phyloP scores from a whole-genome alignment of 2,888 invertebrate genomes.

The Chesias legatella region DNA sequence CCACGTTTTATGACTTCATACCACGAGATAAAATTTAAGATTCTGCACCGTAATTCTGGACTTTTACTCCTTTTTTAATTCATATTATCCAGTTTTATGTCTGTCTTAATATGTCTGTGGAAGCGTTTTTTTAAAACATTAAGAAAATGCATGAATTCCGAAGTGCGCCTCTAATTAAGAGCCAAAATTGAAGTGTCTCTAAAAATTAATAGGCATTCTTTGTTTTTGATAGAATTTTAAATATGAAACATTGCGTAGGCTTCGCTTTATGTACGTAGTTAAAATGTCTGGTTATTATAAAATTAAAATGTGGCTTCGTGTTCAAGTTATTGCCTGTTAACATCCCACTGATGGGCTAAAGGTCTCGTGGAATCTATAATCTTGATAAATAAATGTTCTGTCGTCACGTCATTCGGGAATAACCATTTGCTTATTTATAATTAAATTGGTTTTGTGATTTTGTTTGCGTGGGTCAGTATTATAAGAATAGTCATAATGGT shows the following conservation, averaged over 20 bases:
- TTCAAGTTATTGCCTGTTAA: constrained; percentile 24
- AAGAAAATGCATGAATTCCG: constrained; percentile 19
- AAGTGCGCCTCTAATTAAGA: constrained; percentile 31
- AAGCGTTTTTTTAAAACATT: constrained; percentile 11
- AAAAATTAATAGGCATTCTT: constrained; percentile 34
- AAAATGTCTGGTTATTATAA: constrained; percentile 25
- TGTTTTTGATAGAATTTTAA: constrained; percentile 28
- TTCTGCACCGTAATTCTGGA: constrained; percentile 12
- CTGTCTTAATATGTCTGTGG: constrained; percentile 2
- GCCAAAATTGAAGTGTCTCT: constrained; percentile 34
- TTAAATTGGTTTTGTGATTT: not conserved
- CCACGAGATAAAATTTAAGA: constrained; percentile 20
- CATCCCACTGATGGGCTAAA: constrained; percentile 23
- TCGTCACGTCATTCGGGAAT: constrained; percentile 22
- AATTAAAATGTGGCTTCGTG: constrained; percentile 21
- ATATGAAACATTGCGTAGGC: constrained; percentile 25
- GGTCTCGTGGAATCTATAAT: constrained; percentile 20
- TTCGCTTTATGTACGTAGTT: constrained; percentile 19
- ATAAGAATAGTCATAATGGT: too few relatives aligned
- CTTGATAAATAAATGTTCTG: constrained; percentile 19
- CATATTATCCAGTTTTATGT: constrained; percentile 9
- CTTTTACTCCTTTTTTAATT: constrained; percentile 14
- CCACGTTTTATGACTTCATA: constrained; percentile 16
- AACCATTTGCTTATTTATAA: not conserved
- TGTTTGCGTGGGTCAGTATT: not conserved